A percentile compares a stretch with the other conserved stretches of the same genome.
phyloP scores from a whole-genome alignment of 2,113 vertebrate genomes.

The Ifrita kowaldi region DNA sequence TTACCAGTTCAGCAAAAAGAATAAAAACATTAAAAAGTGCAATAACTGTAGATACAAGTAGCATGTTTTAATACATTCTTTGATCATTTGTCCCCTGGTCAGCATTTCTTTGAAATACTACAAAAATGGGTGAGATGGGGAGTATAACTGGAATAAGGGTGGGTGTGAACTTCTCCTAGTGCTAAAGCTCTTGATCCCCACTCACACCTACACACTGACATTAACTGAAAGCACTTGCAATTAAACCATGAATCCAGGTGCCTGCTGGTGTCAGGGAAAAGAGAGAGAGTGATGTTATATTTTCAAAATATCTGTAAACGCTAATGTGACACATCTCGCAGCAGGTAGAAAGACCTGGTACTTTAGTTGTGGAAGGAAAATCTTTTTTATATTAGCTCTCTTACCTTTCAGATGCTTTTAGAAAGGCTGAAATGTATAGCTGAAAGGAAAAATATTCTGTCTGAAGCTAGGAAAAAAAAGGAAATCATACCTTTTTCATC shows the following conservation, averaged over 20 bases:
- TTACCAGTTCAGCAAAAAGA: not conserved
- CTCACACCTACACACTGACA: not conserved
- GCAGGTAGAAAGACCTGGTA: not conserved
- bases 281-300: not conserved
- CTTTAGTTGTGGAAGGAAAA: conserved; percentile 13
- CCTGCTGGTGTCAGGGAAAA: not conserved
- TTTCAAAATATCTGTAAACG: conserved; percentile 52
- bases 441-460: not conserved
- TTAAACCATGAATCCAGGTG: not conserved
- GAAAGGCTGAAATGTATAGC: not conserved
- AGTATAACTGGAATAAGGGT: not conserved
- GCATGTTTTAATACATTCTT: not conserved
- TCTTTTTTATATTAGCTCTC: conserved; percentile 3
- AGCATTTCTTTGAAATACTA: not conserved
- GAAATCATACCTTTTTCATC: not conserved
- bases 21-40: not conserved
- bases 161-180: not conserved
- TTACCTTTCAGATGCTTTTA: conserved; percentile 21
- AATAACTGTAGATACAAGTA: not conserved
- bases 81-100: not conserved
- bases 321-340: not conserved
- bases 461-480: not conserved
- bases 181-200: not conserved
- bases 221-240: conserved; percentile 1
- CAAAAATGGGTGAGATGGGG: not conserved